Evolutionary conservation across 2,888 invertebrate species (phyloP).

Genomic region (Sympetrum striolatum): DNA sequence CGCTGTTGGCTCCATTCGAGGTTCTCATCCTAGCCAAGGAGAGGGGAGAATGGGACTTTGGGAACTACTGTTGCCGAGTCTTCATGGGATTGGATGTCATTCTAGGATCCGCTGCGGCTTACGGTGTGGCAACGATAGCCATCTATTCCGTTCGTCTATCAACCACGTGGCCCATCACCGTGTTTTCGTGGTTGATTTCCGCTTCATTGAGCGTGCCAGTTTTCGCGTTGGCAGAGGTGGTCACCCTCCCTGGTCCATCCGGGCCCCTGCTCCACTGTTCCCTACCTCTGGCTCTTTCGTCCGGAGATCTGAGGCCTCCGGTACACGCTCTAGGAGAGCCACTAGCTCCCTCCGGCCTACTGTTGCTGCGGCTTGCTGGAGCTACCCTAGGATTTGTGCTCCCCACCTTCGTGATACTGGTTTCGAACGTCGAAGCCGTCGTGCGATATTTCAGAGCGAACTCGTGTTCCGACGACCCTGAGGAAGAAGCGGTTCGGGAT

Average conservation of each 20-base stretch:
- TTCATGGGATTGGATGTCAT: slow-evolving; percentile 9
- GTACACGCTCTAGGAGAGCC: not conserved
- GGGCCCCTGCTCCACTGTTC: slow-evolving; percentile 6
- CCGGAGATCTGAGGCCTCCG: not conserved
- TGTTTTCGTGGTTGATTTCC: slow-evolving; percentile 1
- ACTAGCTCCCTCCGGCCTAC: not conserved
- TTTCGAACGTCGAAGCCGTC: slow-evolving; percentile 21
- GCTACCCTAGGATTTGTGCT: not conserved
- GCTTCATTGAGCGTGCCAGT: slow-evolving; percentile 4
- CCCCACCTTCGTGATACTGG: not conserved
- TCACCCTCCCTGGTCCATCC: not conserved
- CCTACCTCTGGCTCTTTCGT: not conserved
- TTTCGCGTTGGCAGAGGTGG: not conserved
- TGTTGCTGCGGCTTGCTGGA: not conserved
- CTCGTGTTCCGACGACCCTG: not conserved
- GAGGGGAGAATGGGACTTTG: not conserved
- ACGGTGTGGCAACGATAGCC: not conserved
- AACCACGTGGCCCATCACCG: not conserved
- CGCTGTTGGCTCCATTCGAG: not conserved
- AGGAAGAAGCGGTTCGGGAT: not conserved
- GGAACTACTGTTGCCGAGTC: not conserved
- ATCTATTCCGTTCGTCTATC: not conserved
- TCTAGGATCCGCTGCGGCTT: not conserved
- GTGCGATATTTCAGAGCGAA: not conserved
- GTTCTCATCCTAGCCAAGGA: not conserved